Evolutionary conservation across 1,140 invertebrate genomes (phyloP).

Genomic region (Limonius californicus): DNA sequence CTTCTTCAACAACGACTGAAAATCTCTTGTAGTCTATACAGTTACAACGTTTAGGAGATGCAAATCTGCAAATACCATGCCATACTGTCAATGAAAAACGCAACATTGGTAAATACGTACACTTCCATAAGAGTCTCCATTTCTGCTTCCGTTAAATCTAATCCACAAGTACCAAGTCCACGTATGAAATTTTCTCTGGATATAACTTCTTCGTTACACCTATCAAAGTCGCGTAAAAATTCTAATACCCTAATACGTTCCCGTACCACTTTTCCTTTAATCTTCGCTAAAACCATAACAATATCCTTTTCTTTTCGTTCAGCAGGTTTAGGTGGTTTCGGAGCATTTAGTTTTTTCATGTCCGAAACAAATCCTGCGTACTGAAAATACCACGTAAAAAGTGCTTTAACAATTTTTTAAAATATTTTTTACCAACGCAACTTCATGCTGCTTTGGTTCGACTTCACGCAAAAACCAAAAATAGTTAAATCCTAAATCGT

Average conservation of each 20-base stretch:
- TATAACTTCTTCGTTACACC: conserved; percentile 56
- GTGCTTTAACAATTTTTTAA: not conserved
- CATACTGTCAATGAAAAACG: not conserved
- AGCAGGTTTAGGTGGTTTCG: conserved; percentile 32
- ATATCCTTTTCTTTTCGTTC: conserved; percentile 56
- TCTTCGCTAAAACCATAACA: conserved; percentile 63
- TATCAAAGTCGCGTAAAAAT: conserved; percentile 61
- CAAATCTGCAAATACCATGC: conserved; percentile 51
- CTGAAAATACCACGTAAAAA: conserved; percentile 22
- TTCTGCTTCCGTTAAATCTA: conserved; percentile 58
- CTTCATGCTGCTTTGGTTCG: conserved; percentile 43
- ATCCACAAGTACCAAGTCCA: conserved; percentile 55
- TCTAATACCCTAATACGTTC: conserved; percentile 60
- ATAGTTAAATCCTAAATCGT: conserved; percentile 69
- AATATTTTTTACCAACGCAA: conserved; percentile 41
- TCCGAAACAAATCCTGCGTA: conserved; percentile 39
- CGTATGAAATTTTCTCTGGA: conserved; percentile 60
- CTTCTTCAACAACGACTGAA: conserved; percentile 59
- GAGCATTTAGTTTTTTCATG: conserved; percentile 43
- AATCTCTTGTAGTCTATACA: conserved; percentile 64
- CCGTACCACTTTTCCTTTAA: conserved; percentile 65
- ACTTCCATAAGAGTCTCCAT: conserved; percentile 59
- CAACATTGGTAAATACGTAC: conserved; percentile 48
- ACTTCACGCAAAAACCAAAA: conserved; percentile 60
- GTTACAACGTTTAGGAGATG: conserved; percentile 51